Evolutionary conservation across 92 coral and sea anemone species (phyloP).

Genomic region (Siderastrea radians): DNA sequence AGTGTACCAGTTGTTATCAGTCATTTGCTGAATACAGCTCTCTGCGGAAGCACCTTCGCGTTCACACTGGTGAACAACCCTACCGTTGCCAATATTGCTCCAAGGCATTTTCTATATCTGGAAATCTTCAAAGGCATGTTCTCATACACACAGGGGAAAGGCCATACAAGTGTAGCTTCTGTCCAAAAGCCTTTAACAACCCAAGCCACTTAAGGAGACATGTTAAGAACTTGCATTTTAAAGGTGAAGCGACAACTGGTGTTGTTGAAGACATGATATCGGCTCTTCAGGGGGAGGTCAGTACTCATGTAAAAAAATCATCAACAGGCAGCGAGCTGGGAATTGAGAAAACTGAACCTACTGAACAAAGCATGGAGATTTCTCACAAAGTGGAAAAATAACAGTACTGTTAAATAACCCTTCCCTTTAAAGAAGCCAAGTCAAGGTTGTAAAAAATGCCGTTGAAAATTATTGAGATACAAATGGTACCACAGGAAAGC

Average conservation of each 20-base stretch:
- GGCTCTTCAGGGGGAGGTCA: slow-evolving; percentile 38
- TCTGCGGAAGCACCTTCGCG: slow-evolving; percentile 91
- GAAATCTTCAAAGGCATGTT: slow-evolving; percentile 95
- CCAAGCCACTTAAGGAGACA: slow-evolving; percentile 97
- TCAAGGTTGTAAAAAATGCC: neutral
- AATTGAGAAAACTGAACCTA: neutral
- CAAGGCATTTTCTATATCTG: slow-evolving; percentile 98
- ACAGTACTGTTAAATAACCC: neutral
- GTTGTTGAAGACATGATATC: slow-evolving; percentile 61
- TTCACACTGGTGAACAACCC: slow-evolving; percentile 99
- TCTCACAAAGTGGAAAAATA: neutral
- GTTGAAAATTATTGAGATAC: neutral
- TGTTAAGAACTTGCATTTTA: slow-evolving; percentile 95
- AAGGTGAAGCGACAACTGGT: slow-evolving; percentile 57
- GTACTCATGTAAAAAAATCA: slow-evolving; percentile 3
- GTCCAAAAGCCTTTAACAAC: slow-evolving; percentile 96
- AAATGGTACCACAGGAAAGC: neutral
- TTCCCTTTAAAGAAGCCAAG: neutral
- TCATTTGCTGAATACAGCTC: slow-evolving; percentile 99
- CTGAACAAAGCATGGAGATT: neutral
- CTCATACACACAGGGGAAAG: slow-evolving; percentile 98
- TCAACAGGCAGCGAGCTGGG: neutral
- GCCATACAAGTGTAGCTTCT: slow-evolving; percentile 93
- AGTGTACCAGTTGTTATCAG: slow-evolving; percentile 82
- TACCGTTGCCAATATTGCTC: slow-evolving; percentile 90